phyloP scores from a whole-genome alignment of 2,888 invertebrate genomes.

The Ecliptopera silaceata region DNA sequence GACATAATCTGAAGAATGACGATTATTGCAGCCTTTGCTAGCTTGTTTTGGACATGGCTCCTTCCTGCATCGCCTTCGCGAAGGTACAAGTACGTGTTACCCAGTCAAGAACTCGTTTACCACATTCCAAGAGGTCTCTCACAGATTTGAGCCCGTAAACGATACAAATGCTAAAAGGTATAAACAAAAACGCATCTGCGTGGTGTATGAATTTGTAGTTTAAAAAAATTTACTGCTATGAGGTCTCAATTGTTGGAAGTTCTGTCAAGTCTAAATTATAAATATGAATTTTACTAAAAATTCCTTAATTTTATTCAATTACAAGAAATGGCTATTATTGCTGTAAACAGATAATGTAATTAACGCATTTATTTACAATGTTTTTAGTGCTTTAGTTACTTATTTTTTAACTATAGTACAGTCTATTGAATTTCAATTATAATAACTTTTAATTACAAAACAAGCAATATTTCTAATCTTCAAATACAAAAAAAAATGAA shows the following conservation, averaged over 20 bases:
- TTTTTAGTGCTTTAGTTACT: no score
- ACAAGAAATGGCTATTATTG: not conserved
- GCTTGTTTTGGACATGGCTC: constrained; percentile 26
- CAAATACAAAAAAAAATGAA: no score
- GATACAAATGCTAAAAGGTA: not conserved
- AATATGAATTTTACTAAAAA: not conserved
- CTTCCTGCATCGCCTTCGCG: constrained; percentile 33
- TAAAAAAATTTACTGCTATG: no score
- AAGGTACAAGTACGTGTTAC: constrained; percentile 28
- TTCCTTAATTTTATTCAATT: not conserved
- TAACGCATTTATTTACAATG: no score
- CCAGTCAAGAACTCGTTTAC: constrained; percentile 37
- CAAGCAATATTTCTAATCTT: no score
- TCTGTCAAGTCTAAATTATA: not conserved
- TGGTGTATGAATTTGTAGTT: no score
- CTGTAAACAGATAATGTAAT: no score
- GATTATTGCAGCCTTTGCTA: constrained; percentile 27
- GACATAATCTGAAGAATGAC: constrained; percentile 37
- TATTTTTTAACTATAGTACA: no score
- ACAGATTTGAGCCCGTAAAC: constrained; percentile 17
- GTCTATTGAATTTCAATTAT: no score
- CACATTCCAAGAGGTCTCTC: constrained; percentile 30
- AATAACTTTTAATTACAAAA: no score
- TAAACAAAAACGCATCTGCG: not conserved
- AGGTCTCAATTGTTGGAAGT: no score